phyloP scores from a whole-genome alignment of 1,140 invertebrate genomes.

The Neotoxoptera formosana region DNA sequence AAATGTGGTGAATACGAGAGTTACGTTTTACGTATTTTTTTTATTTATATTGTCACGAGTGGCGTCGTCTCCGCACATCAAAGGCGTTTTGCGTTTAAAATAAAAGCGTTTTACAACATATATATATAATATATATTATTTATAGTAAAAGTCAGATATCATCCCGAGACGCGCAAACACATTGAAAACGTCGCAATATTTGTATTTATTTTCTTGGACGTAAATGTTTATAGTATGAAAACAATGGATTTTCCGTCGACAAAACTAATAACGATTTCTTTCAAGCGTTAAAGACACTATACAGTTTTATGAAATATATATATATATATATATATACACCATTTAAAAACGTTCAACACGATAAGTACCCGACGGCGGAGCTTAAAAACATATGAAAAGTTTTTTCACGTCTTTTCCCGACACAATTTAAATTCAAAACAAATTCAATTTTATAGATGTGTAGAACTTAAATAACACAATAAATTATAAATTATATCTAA shows the following conservation, averaged over 20 bases:
- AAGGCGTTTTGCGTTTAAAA: background rate
- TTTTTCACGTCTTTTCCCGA: background rate
- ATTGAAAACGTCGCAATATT: background rate
- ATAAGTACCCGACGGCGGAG: background rate
- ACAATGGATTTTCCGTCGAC: slow-evolving; percentile 2
- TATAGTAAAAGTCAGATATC: background rate
- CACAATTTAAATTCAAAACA: background rate
- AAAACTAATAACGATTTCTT: slow-evolving; percentile 12
- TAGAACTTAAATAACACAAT: background rate
- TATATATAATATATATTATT: background rate
- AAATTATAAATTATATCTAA: background rate
- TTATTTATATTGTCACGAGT: background rate
- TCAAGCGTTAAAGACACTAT: background rate
- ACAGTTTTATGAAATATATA: background rate
- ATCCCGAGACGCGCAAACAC: background rate
- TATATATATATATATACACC: too few relatives aligned
- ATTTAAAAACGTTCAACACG: background rate
- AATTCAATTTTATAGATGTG: background rate
- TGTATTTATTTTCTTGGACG: background rate
- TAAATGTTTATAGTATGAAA: slow-evolving; percentile 13
- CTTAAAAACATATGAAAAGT: background rate
- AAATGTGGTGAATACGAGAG: background rate
- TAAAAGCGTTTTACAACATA: background rate
- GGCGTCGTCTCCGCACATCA: background rate
- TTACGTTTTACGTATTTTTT: background rate